Evolutionary conservation across 2,113 vertebrate species (phyloP).

Genomic region (Acrocephalus arundinaceus): DNA sequence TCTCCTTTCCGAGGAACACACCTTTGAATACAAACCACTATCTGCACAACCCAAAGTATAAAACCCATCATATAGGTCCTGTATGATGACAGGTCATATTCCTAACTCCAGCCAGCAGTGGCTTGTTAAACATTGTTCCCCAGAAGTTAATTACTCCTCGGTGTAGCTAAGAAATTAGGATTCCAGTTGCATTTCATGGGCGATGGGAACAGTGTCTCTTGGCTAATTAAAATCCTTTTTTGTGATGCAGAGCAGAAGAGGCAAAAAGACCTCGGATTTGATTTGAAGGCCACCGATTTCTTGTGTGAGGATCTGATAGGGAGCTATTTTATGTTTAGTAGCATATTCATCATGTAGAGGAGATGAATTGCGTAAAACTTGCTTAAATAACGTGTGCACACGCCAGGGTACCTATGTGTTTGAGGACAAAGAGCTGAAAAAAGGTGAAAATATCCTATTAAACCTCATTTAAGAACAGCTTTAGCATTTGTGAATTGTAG

Average conservation of each 20-base stretch:
- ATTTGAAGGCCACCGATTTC: constrained; percentile 12
- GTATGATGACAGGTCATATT: neutral
- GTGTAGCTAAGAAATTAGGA: constrained; percentile 48
- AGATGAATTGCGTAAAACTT: constrained; percentile 19
- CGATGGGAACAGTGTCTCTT: neutral
- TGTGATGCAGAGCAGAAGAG: neutral
- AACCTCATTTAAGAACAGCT: constrained; percentile 26
- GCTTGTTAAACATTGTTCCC: neutral
- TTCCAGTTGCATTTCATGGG: constrained; percentile 28
- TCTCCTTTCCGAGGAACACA: neutral
- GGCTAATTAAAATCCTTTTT: constrained; percentile 16
- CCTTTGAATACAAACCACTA: neutral
- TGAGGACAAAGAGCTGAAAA: constrained; percentile 39
- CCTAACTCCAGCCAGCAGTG: neutral
- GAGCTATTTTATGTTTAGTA: neutral
- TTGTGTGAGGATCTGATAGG: neutral
- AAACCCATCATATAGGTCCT: neutral
- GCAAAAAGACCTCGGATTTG: neutral
- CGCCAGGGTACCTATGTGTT: neutral
- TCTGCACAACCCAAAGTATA: neutral
- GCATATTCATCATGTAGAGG: neutral
- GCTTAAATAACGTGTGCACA: neutral
- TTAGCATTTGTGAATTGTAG: constrained; percentile 55
- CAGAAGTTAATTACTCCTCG: neutral
- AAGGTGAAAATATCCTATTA: constrained; percentile 59